Base-by-base conservation (phyloP, 2,113 vertebrate species). In the Malurus cyaneus region DNA sequence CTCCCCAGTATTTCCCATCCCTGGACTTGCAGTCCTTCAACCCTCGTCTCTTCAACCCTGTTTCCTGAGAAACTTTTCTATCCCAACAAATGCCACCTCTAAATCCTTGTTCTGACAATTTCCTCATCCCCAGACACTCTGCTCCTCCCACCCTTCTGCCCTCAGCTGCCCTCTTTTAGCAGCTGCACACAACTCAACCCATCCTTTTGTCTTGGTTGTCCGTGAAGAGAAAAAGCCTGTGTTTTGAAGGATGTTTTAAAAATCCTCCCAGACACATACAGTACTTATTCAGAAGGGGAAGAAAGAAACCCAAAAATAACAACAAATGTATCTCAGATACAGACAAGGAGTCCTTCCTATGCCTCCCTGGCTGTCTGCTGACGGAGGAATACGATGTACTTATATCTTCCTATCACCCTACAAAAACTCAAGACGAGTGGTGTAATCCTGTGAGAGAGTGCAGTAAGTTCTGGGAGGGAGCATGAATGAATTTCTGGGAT, bases 181-280 rank as follows among this genome's bases (percentile, higher is more conserved):
- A 96, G 95, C 92, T 96, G 95, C 88, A 70, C 56, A 64, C 21
- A 21, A 86, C 84, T 92, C 79, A 95, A 92, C 92, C 47, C 90
- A 66, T 83, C 71, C 88, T 94, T 94, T 95, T 95, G 92, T 96
- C 90, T 92, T 61, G 20, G 34, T 31, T 88, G 47, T 92, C 29
- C 2, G 3, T 6, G 34, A 28, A 94, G 59, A 95, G 67, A 93
- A 93, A 74, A 88, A 86, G 95, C 23, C 76, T 93, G 86, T 92
- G 86, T 94, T 93, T 89, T 65, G 46, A 93, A 82, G 46, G 41
- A 69, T 57, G 74, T 28, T 89, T 91, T 72, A 86, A 82, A 95
- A 93, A 77, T 54, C 59, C 71, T 86, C 60, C 71, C 64, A 73
- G 94, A 90, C 62, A 96, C 92, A 86, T 14, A 88, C 54, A 94